Conservation (phyloP, 1,140 invertebrate species). For the Pseudomyrmex concolor region DNA sequence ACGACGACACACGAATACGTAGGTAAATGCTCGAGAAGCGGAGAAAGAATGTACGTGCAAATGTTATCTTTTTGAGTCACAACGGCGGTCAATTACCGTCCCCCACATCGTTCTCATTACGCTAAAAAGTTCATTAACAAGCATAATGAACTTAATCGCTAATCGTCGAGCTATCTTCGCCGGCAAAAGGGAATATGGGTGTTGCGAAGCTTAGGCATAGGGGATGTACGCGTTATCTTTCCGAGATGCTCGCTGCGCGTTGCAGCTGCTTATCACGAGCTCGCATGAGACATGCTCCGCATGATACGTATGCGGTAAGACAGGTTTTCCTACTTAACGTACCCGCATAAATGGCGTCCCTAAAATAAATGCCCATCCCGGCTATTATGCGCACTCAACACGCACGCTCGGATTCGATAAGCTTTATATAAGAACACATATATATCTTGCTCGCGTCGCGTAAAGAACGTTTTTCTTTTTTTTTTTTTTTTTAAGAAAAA, state of each 20-base stretch:
- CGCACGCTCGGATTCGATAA: slow-evolving; percentile 44
- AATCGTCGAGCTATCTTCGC: slow-evolving; percentile 60
- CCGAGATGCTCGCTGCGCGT: slow-evolving; percentile 27
- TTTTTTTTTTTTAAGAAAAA: not conserved
- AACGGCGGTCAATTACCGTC: slow-evolving; percentile 47
- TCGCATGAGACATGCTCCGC: slow-evolving; percentile 69
- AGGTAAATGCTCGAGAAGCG: not conserved
- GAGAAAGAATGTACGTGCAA: slow-evolving; percentile 38
- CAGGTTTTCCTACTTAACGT: slow-evolving; percentile 69
- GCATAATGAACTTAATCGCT: slow-evolving; percentile 67
- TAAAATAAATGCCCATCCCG: slow-evolving; percentile 40
- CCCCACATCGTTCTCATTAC: slow-evolving; percentile 51
- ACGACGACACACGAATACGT: not conserved
- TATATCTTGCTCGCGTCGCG: not conserved
- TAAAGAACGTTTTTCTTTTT: not conserved
- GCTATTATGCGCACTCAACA: slow-evolving; percentile 36
- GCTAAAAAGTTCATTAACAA: slow-evolving; percentile 58
- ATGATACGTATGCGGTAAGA: slow-evolving; percentile 50
- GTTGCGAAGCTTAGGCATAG: slow-evolving; percentile 5
- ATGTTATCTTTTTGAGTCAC: slow-evolving; percentile 56
- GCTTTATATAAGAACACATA: not conserved
- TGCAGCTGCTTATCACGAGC: slow-evolving; percentile 53
- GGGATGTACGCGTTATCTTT: slow-evolving; percentile 41
- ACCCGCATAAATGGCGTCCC: slow-evolving; percentile 70
- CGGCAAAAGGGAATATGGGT: slow-evolving; percentile 20